Conservation (phyloP, 2,888 invertebrate genomes). For the Trichopoda pennipes region DNA sequence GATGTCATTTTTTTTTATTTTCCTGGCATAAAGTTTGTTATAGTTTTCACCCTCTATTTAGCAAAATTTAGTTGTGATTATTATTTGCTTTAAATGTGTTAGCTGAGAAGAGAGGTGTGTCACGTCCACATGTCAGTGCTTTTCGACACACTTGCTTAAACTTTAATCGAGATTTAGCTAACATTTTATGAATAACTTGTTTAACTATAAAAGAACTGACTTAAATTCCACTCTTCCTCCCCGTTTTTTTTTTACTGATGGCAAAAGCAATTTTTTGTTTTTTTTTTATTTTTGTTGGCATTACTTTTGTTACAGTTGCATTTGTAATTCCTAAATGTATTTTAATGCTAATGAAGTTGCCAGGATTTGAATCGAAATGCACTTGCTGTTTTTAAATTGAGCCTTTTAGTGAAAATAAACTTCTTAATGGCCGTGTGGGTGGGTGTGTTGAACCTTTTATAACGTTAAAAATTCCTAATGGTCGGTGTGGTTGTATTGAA, state of each 20-base stretch:
- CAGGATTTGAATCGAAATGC: constrained; percentile 48
- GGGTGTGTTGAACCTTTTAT: neutral
- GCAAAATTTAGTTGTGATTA: constrained; percentile 38
- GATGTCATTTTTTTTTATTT: constrained; percentile 9
- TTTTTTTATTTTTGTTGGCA: too few relatives aligned
- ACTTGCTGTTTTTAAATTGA: constrained; percentile 51
- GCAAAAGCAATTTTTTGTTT: too few relatives aligned
- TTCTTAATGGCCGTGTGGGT: constrained; percentile 19
- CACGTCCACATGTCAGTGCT: constrained; percentile 47
- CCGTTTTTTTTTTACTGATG: constrained; percentile 12
- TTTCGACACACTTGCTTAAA: constrained; percentile 57
- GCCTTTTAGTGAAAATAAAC: constrained; percentile 29
- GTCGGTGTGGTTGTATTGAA: neutral
- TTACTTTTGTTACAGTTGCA: constrained; percentile 47
- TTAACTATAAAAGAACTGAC: constrained; percentile 14
- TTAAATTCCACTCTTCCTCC: constrained; percentile 23
- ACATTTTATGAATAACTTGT: constrained; percentile 31
- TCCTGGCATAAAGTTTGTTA: constrained; percentile 25
- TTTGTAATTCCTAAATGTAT: constrained; percentile 44
- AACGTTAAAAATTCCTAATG: neutral
- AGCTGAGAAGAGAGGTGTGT: constrained; percentile 40
- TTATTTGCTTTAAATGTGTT: constrained; percentile 31
- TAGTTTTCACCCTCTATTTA: constrained; percentile 51
- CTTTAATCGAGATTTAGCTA: constrained; percentile 57
- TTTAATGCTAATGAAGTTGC: constrained; percentile 58